Base-by-base conservation (phyloP, 2,113 vertebrate genomes). In the Datnioides undecimradiatus region DNA sequence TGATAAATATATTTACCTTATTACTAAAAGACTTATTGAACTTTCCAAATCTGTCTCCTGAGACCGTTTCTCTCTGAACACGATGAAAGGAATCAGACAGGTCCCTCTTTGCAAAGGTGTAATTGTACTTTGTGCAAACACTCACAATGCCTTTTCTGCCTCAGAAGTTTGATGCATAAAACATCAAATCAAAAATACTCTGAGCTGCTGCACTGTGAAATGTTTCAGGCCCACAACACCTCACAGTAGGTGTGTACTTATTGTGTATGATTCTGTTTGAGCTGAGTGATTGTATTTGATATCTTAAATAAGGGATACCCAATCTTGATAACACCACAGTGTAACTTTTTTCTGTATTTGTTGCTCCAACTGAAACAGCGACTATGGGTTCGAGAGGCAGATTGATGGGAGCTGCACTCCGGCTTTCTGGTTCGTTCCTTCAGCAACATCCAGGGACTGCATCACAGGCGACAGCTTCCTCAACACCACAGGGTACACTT, bases 331-430 rank as follows among this genome's bases (percentile, higher is more conserved):
- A 82, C 11, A 8, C 17, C 8, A 6, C 5, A 0, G 10, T 34
- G 25, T 58, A 11, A 77, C 19, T 69, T 45, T 51, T 67, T 45
- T 12, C 14, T 79, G 21, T 52, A 0, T 21, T 33, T 91, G 10
- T 91, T 38, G 76, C 73, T 67, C 51, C 46, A 52, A 36, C 33
- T 85, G 1, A 77, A 73, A 90, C 91, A 98, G 97, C 17, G 97
- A 98, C 88, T 98, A 97, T 34, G 97, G 97, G 27, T 98, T 97
- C 60, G 97, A 98, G 52, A 93, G 97, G 59, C 96, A 97, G 88
- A 93, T 90, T 73, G 96, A 96, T 23, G 97, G 96, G 0, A 96
- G 95, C 73, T 98, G 97, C 68, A 89, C 95, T 29, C 96, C 96
- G 17, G 95, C 97, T 1, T 98, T 98, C 91, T 98, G 97, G 97